Evolutionary conservation across 2,797 vertebrate genomes (phyloP), one percentile per base, ranked within the genome.

Genomic region (Phoxinus dragarum): DNA sequence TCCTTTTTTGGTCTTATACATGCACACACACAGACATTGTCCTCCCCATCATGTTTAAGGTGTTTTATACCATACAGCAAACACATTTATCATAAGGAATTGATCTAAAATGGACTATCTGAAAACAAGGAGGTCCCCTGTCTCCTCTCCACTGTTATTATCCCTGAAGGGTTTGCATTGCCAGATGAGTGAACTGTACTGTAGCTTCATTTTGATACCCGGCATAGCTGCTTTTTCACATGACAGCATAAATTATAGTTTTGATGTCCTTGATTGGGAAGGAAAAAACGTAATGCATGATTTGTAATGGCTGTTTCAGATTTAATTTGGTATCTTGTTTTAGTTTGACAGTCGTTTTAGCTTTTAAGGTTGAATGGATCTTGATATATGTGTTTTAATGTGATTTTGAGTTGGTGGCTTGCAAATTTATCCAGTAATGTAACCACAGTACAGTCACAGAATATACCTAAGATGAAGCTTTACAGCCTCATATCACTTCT

Each of bases 151-250:
- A 52, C 71, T 82, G 67, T n/a, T 21, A 76, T 80, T 81, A 74
- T 84, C 69, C 44, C 47, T 81, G 17, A 80, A 47, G 66, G 80
- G 76, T 72, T 86, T 86, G 47, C 78, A 16, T 77, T 77, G 59
- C 79, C 84, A 81, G 56, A 88, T 88, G 71, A 86, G 52, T 84
- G 67, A 86, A 31, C 38, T 27, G 56, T 78, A 73, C 79, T 87
- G 42, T 74, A 75, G 61, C 54, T 81, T 86, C 82, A 74, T 82
- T 87, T 72, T 82, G 49, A 75, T 73, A 56, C 67, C 61, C 34
- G 5, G 52, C 54, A 44, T 64, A 71, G 67, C 5, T 69, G n/a
- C 2, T 88, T 77, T 82, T 81, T 71, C 31, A 73, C 59, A 73
- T 69, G 34, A 78, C 67, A 31, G 64, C 31, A 76, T 68, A 76